phyloP scores from a whole-genome alignment of 1,140 invertebrate genomes.

The Monomorium pharaonis region DNA sequence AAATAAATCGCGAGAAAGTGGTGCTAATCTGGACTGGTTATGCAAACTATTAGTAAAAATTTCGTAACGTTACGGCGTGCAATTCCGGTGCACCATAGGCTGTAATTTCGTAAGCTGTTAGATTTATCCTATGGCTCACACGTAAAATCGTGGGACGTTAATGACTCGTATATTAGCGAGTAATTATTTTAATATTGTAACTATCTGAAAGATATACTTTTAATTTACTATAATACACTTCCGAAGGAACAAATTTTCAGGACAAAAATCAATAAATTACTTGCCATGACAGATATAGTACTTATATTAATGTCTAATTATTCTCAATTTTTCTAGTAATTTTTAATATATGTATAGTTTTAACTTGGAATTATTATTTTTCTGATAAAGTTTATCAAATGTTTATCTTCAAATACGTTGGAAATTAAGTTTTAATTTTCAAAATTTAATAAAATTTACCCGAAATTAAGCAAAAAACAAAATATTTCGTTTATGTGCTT shows the following conservation, averaged over 20 bases:
- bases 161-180: conserved; percentile 4
- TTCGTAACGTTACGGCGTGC: conserved; percentile 30
- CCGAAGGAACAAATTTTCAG: not conserved
- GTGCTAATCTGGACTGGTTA: conserved; percentile 45
- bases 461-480: not conserved
- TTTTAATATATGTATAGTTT: not conserved
- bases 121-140: conserved; percentile 31
- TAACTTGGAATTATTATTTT: not conserved
- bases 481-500: not conserved
- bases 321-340: not conserved
- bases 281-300: not conserved
- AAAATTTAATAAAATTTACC: not conserved
- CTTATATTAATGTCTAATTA: not conserved
- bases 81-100: not conserved
- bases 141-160: not conserved
- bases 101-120: conserved; percentile 16
- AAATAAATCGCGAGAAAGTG: conserved; percentile 17
- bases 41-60: conserved; percentile 51
- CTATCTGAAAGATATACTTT: not conserved
- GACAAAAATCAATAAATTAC: not conserved
- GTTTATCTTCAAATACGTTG: not conserved
- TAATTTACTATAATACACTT: not conserved
- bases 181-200: not conserved
- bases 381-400: not conserved
- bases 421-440: not conserved